phyloP scores from a whole-genome alignment of 2,888 invertebrate genomes.

The Andrena hattorfiana region DNA sequence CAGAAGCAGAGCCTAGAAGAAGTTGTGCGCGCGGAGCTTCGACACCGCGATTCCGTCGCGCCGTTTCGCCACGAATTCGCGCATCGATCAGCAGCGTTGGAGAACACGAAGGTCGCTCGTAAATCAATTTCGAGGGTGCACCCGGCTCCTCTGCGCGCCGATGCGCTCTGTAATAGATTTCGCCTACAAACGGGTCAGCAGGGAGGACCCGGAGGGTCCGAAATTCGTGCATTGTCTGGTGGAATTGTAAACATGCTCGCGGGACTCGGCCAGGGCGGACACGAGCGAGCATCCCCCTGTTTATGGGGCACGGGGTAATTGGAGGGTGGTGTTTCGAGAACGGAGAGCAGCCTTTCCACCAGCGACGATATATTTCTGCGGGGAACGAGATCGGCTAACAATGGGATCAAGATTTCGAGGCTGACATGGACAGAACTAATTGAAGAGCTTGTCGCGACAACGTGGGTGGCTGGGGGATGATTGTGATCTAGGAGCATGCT shows the following conservation, averaged over 20 bases:
- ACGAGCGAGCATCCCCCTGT: constrained; percentile 18
- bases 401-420: constrained; percentile 18
- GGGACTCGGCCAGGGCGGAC: constrained; percentile 4
- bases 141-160: constrained; percentile 36
- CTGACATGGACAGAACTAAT: constrained; percentile 10
- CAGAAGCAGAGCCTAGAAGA: not conserved
- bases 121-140: constrained; percentile 63
- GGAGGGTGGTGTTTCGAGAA: constrained; percentile 3
- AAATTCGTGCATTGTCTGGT: constrained; percentile 29
- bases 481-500: not conserved
- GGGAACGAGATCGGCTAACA: not conserved
- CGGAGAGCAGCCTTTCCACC: constrained; percentile 3
- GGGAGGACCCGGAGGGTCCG: constrained; percentile 9
- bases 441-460: constrained; percentile 21
- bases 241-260: constrained; percentile 29
- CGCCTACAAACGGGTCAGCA: constrained; percentile 59
- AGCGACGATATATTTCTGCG: constrained; percentile 26
- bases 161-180: constrained; percentile 65
- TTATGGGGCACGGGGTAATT: constrained; percentile 29
- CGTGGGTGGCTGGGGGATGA: not conserved
- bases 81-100: constrained; percentile 47
- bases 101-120: constrained; percentile 46
- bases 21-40: not conserved
- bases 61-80: constrained; percentile 38
- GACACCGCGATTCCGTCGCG: not conserved